These are phyloP conservation scores for Zygogramma bicolorata DNA, from an alignment of 2,888 invertebrate genomes.

Conservation along the genomic window DNA sequence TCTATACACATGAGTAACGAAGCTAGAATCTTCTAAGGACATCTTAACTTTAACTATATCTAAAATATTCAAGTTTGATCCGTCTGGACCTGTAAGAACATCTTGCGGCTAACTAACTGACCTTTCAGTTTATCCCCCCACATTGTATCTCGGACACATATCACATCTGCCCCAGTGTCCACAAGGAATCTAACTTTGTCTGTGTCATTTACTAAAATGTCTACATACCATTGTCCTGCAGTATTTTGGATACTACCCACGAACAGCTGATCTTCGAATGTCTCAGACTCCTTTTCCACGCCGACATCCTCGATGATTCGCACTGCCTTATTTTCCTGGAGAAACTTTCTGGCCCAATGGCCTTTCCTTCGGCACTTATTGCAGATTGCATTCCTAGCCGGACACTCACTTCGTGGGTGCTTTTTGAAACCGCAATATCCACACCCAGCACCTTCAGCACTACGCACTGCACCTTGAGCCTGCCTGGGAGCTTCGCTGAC, in stretches of 20 bases:
- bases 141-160: not conserved
- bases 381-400: too few relatives aligned
- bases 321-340: not conserved
- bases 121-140: not conserved
- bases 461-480: not conserved
- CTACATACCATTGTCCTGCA: not conserved
- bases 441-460: not conserved
- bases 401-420: too few relatives aligned
- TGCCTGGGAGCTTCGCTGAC: too few relatives aligned
- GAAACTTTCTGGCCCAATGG: conserved; percentile 9
- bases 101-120: not conserved
- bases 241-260: not conserved
- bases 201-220: too few relatives aligned
- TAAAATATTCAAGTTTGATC: not conserved
- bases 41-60: not conserved
- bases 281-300: not conserved
- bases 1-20: not conserved
- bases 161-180: conserved; percentile 15
- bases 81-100: not conserved
- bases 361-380: conserved; percentile 11
- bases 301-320: not conserved
- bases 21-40: not conserved
- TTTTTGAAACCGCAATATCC: not conserved
- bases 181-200: conserved; percentile 10
- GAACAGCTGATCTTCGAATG: not conserved